Conservation (phyloP, 2,797 vertebrate species). For the Mormyrops attenuatus region DNA sequence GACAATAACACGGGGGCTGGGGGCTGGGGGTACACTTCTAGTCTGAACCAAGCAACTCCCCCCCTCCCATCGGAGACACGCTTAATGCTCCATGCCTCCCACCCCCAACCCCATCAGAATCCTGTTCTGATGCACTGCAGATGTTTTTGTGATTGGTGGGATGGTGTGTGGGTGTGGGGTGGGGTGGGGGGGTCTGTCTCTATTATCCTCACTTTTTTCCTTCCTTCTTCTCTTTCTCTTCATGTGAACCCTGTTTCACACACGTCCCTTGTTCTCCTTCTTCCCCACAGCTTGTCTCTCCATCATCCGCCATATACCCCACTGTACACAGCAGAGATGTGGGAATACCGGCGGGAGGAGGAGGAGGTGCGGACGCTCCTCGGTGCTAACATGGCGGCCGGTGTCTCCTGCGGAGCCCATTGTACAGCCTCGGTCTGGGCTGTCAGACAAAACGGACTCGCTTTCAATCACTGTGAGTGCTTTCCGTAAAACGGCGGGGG, state of each 20-base stretch:
- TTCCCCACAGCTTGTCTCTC: constrained; percentile 52
- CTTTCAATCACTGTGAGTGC: constrained; percentile 37
- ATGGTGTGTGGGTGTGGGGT: constrained; percentile 18
- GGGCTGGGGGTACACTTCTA: background rate
- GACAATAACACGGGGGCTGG: background rate
- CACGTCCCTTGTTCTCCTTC: constrained; percentile 41
- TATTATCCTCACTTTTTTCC: constrained; percentile 24
- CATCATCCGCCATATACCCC: constrained; percentile 52
- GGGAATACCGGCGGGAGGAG: constrained; percentile 44
- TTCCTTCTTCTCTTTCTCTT: constrained; percentile 14
- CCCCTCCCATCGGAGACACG: constrained; percentile 27
- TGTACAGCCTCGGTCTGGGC: constrained; percentile 45
- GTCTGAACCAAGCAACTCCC: background rate
- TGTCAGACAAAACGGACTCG: constrained; percentile 52
- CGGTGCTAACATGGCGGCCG: constrained; percentile 46
- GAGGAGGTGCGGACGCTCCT: constrained; percentile 47
- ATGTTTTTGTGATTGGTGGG: constrained; percentile 53
- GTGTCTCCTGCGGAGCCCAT: constrained; percentile 41
- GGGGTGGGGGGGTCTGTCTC: background rate
- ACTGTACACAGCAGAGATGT: constrained; percentile 38
- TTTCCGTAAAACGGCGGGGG: constrained; percentile 42
- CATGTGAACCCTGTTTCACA: background rate
- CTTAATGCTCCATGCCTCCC: constrained; percentile 31
- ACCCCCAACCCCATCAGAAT: constrained; percentile 48
- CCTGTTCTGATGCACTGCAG: constrained; percentile 43